Percentiles rank a stretch among this genome's conserved stretches.
Conservation (phyloP, 1,140 invertebrate genomes). For the Platorchestia sp. region DNA sequence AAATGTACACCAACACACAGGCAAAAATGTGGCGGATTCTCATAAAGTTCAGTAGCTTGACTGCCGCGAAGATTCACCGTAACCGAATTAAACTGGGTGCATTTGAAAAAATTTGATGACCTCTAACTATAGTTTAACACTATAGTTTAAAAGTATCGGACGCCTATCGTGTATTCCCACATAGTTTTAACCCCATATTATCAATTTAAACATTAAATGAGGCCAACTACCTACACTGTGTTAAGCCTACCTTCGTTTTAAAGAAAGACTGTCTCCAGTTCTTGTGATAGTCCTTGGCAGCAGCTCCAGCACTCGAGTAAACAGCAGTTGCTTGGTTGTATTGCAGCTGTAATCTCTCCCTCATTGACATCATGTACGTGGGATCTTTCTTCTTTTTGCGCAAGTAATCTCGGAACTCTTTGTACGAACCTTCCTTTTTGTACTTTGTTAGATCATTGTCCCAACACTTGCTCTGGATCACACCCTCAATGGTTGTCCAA, state of each 20-base stretch:
- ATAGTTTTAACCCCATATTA: too few species aligned
- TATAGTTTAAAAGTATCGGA: too few species aligned
- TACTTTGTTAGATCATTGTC: conserved; percentile 59
- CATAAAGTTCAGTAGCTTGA: too few species aligned
- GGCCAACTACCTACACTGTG: too few species aligned
- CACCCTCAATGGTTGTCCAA: conserved; percentile 61
- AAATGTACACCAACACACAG: conserved; percentile 69
- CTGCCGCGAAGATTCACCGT: too few species aligned
- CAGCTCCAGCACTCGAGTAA: conserved; percentile 55
- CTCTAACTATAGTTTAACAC: too few species aligned
- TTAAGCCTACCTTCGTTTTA: conserved; percentile 12
- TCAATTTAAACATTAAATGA: too few species aligned
- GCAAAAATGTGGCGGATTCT: too few species aligned
- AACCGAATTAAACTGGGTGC: too few species aligned
- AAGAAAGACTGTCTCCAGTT: conserved; percentile 46
- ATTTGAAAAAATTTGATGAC: too few species aligned
- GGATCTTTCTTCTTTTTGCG: conserved; percentile 63
- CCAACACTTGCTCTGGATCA: conserved; percentile 63
- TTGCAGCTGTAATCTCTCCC: conserved; percentile 58
- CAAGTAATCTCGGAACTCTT: conserved; percentile 64
- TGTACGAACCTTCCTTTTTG: conserved; percentile 65
- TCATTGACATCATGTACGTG: conserved; percentile 62
- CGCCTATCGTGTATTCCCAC: too few species aligned
- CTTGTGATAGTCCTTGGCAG: conserved; percentile 27
- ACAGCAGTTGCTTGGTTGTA: conserved; percentile 58